These are phyloP conservation scores for Tanypteryx hageni DNA, from an alignment of 2,888 invertebrate species.

Conservation along the genomic window DNA sequence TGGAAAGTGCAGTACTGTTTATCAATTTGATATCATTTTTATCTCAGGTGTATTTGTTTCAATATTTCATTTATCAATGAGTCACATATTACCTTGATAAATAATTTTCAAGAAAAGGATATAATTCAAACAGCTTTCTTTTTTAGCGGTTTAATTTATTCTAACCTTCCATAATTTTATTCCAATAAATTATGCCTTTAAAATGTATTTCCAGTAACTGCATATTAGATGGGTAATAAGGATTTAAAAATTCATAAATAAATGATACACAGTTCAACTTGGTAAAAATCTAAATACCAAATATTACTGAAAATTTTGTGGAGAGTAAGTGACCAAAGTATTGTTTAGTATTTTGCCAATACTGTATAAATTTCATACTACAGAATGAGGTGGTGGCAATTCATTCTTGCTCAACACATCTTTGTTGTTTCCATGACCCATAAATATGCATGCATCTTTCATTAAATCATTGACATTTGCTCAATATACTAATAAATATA, in stretches of 20 bases:
- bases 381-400: slow-evolving; percentile 60
- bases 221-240: not conserved
- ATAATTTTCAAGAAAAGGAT: not conserved
- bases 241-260: not conserved
- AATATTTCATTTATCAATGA: slow-evolving; percentile 37
- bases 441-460: slow-evolving; percentile 28
- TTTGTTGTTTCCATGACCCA: slow-evolving; percentile 32
- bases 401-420: slow-evolving; percentile 59
- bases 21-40: slow-evolving; percentile 53
- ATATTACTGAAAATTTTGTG: not conserved
- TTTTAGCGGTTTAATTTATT: slow-evolving; percentile 50
- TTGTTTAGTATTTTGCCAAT: slow-evolving; percentile 38
- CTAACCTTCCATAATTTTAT: slow-evolving; percentile 21
- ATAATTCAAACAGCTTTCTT: not conserved
- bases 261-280: not conserved
- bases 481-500: slow-evolving; percentile 28
- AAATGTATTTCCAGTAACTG: slow-evolving; percentile 8
- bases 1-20: slow-evolving; percentile 44
- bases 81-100: slow-evolving; percentile 29
- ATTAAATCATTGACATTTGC: slow-evolving; percentile 33
- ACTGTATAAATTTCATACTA: slow-evolving; percentile 41
- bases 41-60: slow-evolving; percentile 60
- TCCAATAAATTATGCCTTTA: not conserved
- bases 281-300: not conserved
- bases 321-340: slow-evolving; percentile 57